These are phyloP conservation scores for Drosophila percnosoma DNA, from an alignment of 2,888 invertebrate species.

Conservation along the genomic window DNA sequence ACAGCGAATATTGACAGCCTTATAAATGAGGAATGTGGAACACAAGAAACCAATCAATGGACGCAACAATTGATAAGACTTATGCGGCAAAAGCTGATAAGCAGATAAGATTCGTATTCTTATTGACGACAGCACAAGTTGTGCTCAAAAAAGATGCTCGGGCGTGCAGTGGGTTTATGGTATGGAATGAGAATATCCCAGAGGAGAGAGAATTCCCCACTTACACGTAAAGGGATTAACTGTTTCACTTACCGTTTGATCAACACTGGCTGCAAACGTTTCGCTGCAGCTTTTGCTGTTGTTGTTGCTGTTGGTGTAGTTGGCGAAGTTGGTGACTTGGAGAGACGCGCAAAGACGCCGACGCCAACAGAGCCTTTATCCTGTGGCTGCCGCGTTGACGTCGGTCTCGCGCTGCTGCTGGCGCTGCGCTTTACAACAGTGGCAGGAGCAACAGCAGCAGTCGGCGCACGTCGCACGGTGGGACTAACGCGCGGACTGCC, in stretches of 20 bases:
- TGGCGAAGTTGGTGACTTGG: slow-evolving; percentile 54
- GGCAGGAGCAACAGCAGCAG: slow-evolving; percentile 35
- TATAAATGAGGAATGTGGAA: slow-evolving; percentile 39
- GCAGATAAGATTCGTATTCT: slow-evolving; percentile 4
- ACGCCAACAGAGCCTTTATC: slow-evolving; percentile 75
- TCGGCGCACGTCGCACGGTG: slow-evolving; percentile 61
- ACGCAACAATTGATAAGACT: slow-evolving; percentile 37
- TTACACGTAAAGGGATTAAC: background rate
- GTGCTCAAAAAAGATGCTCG: background rate
- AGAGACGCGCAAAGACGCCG: slow-evolving; percentile 50
- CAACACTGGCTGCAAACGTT: slow-evolving; percentile 58
- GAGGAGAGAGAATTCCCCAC: background rate
- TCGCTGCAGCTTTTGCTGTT: slow-evolving; percentile 58
- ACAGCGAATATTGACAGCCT: slow-evolving; percentile 35
- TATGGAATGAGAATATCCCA: background rate
- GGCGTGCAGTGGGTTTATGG: background rate
- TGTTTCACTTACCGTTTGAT: slow-evolving; percentile 79
- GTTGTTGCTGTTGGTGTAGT: slow-evolving; percentile 64
- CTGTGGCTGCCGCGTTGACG: slow-evolving; percentile 75
- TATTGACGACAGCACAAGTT: background rate
- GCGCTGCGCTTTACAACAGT: slow-evolving; percentile 38
- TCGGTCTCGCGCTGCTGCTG: slow-evolving; percentile 19
- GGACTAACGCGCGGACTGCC: slow-evolving; percentile 65
- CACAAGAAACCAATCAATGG: slow-evolving; percentile 58
- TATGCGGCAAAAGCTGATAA: slow-evolving; percentile 30